These are phyloP conservation scores for Electrophaes corylata DNA, from an alignment of 2,888 invertebrate genomes.

Conservation along the genomic window DNA sequence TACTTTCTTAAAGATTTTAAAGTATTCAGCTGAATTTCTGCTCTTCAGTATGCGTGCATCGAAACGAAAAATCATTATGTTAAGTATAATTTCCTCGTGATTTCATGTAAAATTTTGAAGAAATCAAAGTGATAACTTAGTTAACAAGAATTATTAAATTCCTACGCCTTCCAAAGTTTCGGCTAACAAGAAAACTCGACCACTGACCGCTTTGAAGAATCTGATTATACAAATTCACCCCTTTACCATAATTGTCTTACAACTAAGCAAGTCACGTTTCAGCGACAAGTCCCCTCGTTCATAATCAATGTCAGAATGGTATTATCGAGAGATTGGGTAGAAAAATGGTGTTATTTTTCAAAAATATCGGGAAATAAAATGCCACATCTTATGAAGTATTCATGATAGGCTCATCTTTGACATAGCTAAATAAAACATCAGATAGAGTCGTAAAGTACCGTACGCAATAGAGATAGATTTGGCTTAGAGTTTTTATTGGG, in stretches of 20 bases:
- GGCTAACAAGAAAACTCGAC: constrained; percentile 43
- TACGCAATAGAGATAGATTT: constrained; percentile 50
- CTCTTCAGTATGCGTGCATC: neutral
- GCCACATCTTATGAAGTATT: constrained; percentile 40
- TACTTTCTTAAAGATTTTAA: constrained; percentile 13
- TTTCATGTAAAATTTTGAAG: neutral
- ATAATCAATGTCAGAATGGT: constrained; percentile 51
- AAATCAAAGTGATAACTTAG: constrained; percentile 2
- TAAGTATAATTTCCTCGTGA: neutral
- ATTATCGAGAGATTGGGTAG: constrained; percentile 46
- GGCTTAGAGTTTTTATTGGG: constrained; percentile 26
- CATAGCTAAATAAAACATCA: constrained; percentile 51
- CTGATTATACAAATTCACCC: constrained; percentile 55
- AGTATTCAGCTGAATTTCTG: neutral
- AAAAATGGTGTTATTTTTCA: constrained; percentile 44
- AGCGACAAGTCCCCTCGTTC: constrained; percentile 48
- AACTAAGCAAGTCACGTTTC: constrained; percentile 56
- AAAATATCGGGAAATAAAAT: constrained; percentile 37
- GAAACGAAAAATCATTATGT: neutral
- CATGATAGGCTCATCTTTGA: constrained; percentile 43
- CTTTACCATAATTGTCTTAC: constrained; percentile 52
- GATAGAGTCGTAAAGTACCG: constrained; percentile 18
- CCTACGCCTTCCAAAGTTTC: constrained; percentile 34
- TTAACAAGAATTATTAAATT: constrained; percentile 24
- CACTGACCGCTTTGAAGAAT: constrained; percentile 54